These are phyloP conservation scores for Pseudomyrmex dendroicus DNA, from an alignment of 1,140 invertebrate species.

Conservation along the genomic window DNA sequence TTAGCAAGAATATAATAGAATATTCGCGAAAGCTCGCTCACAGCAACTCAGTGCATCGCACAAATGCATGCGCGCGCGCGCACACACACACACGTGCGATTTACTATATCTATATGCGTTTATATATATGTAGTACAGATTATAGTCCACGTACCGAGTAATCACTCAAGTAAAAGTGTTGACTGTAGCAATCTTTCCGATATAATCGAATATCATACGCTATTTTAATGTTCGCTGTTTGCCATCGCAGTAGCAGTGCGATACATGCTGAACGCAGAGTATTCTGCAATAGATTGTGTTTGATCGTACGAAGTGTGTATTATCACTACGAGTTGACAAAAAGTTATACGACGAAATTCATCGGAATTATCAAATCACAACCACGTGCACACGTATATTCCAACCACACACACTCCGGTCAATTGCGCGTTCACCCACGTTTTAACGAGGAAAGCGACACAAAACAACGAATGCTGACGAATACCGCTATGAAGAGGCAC, in stretches of 20 bases:
- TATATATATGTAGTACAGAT: no score
- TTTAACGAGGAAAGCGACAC: slow-evolving; percentile 56
- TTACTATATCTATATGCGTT: background rate
- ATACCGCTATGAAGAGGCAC: slow-evolving; percentile 59
- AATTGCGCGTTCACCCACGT: slow-evolving; percentile 37
- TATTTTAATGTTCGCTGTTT: no score
- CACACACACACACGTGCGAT: background rate
- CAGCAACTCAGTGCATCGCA: background rate
- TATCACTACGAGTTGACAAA: background rate
- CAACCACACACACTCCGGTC: slow-evolving; percentile 20
- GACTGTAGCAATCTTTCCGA: no score
- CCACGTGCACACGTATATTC: slow-evolving; percentile 55
- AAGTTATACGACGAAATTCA: background rate
- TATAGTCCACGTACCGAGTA: no score
- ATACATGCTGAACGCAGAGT: no score
- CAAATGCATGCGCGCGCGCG: background rate
- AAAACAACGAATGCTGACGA: slow-evolving; percentile 62
- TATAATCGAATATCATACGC: no score
- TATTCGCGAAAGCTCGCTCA: background rate
- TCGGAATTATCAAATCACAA: slow-evolving; percentile 29
- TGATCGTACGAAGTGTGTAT: no score
- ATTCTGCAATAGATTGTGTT: no score
- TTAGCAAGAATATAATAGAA: background rate
- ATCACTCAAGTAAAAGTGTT: no score
- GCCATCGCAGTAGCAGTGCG: no score